phyloP scores from a whole-genome alignment of 2,113 vertebrate species.

The Scalopus aquaticus region DNA sequence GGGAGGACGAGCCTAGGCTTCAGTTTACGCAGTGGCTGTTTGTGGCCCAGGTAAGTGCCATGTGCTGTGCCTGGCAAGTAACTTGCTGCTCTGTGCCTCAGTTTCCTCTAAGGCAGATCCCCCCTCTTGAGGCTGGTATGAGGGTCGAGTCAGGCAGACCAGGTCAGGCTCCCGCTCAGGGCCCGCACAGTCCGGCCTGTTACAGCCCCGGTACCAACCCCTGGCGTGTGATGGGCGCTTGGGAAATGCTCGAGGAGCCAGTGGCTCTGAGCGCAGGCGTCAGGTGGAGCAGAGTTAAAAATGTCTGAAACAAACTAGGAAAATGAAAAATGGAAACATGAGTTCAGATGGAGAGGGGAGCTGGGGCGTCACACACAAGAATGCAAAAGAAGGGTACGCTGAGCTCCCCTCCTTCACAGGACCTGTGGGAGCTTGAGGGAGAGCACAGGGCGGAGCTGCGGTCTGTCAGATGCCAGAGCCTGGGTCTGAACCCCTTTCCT shows the following conservation, averaged over 20 bases:
- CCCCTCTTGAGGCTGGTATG: background rate
- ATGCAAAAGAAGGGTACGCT: background rate
- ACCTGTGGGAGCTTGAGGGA: background rate
- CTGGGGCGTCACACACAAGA: background rate
- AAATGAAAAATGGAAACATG: background rate
- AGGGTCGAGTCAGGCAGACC: background rate
- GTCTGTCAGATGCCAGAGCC: background rate
- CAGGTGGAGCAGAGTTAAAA: background rate
- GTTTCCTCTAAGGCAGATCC: background rate
- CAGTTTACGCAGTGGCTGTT: fast-evolving
- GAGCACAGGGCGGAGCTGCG: background rate
- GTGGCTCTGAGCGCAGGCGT: background rate
- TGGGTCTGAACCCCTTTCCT: background rate
- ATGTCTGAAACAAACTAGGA: background rate
- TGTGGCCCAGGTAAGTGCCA: background rate
- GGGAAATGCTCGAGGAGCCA: background rate
- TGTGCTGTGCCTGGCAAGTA: background rate
- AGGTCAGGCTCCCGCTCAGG: fast-evolving
- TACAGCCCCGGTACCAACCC: too few species aligned
- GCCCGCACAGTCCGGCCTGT: fast-evolving
- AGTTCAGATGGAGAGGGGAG: background rate
- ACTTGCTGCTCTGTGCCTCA: background rate
- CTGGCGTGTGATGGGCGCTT: background rate
- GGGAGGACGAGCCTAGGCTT: fast-evolving
- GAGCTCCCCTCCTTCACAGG: background rate